A percentile compares a stretch with the other conserved stretches of the same genome.
Conservation (phyloP, 2,113 vertebrate genomes). For the Boleophthalmus pectinirostris region DNA sequence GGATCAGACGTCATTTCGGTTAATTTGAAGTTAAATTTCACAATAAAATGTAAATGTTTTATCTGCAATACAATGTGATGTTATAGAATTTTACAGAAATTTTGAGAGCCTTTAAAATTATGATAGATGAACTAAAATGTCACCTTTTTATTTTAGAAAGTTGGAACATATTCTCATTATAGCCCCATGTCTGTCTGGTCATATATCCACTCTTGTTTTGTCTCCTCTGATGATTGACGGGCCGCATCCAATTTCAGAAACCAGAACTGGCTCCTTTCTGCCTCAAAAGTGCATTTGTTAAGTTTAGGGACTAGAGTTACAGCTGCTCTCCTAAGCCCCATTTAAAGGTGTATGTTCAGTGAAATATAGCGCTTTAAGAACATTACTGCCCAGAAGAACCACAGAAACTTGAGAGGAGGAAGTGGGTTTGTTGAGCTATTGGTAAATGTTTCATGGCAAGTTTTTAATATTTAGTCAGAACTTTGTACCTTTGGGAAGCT, state of each 20-base stretch:
- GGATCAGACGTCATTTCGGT: too few relatives aligned
- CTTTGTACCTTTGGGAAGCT: background rate
- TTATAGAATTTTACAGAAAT: too few relatives aligned
- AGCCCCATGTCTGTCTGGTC: background rate
- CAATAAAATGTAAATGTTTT: too few relatives aligned
- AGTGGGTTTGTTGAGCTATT: background rate
- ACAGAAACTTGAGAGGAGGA: background rate
- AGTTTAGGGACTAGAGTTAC: background rate
- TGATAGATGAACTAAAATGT: too few relatives aligned
- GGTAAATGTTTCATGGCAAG: background rate
- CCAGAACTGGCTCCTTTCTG: background rate
- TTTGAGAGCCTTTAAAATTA: too few relatives aligned
- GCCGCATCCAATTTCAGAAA: background rate
- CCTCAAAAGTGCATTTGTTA: conserved; percentile 3
- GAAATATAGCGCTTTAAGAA: background rate
- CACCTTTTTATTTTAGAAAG: too few relatives aligned
- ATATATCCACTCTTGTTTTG: background rate
- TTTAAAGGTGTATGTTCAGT: conserved; percentile 13
- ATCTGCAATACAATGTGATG: too few relatives aligned
- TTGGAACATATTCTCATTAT: too few relatives aligned
- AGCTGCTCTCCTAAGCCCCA: background rate
- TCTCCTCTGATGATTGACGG: background rate
- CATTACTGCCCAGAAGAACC: background rate
- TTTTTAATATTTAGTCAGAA: background rate
- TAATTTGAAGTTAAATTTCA: too few relatives aligned